Evolutionary conservation across 2,888 invertebrate species (phyloP), one percentile per base, ranked within the genome.

Genomic region (Cantharis lateralis): DNA sequence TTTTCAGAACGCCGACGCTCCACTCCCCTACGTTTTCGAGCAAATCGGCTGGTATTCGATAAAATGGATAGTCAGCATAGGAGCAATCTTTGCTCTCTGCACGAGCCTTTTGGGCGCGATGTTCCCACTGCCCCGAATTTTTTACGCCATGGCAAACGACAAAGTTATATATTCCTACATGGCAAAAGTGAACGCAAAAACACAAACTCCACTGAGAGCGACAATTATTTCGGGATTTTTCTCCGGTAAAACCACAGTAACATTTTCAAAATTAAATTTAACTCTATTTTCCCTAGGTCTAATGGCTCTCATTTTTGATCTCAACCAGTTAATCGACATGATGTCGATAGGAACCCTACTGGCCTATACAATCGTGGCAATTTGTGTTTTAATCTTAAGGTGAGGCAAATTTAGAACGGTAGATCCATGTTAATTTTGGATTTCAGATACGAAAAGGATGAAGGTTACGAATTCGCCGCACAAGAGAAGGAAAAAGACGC

Each of bases 261-360:
- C 13, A 4, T 32, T 4, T 10, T 18, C 64, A 1, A 20, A 63
- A 63, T 63, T 63, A 4, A 4, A 26, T 26, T 2, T 26, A 7
- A 20, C 3, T 18, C 4, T 61, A 0, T 16, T 15, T 13, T 62
- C 88, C 89, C 15, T 87, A 93, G 96, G 95, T 16, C 74, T 93
- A 3, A 96, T 98, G 94, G 95, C 97, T 0, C 90, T 95, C 0
- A 86, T 97, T n/a, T 96, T 98, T 87, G 94, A 98, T 88, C 89
- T 98, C 78, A 92, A 95, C 78, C 97, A 97, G 85, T 89, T 98
- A 75, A 97, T 98, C 78, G 96, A 98, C 84, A 98, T 98, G 95
- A 97, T 98, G 96, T 97, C 97, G 10, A 98, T 98, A 82, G 96
- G 96, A 11, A 96, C 96, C 0, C 89, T 97, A 1, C 90, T 96